A percentile compares a stretch with the other conserved stretches of the same genome.
These are phyloP conservation scores for Lysandra coridon DNA, from an alignment of 2,888 invertebrate genomes.

Conservation along the genomic window DNA sequence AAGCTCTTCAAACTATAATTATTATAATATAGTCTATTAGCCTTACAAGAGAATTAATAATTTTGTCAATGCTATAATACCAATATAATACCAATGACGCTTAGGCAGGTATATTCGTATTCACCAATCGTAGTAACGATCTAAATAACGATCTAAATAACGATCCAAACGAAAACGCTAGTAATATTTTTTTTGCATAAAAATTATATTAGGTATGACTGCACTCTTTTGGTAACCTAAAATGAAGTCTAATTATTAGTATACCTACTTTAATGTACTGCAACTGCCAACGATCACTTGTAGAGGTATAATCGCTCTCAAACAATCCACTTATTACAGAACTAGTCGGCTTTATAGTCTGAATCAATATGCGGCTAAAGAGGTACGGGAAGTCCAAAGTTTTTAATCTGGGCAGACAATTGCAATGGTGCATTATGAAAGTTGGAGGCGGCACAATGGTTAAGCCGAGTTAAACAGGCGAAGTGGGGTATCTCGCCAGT, in stretches of 20 bases:
- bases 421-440: slow-evolving; percentile 55
- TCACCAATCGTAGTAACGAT: no score
- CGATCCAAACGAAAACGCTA: no score
- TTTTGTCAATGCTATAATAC: no score
- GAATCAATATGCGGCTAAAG: slow-evolving; percentile 37
- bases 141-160: no score
- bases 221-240: not conserved
- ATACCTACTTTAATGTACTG: not conserved
- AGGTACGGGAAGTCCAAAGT: slow-evolving; percentile 44
- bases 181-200: no score
- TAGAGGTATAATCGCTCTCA: not conserved
- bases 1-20: no score
- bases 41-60: no score
- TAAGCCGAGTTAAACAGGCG: slow-evolving; percentile 57
- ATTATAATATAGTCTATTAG: no score
- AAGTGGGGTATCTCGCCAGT: slow-evolving; percentile 61
- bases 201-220: no score
- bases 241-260: not conserved
- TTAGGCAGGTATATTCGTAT: no score
- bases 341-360: slow-evolving; percentile 24
- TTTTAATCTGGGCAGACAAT: slow-evolving; percentile 45
- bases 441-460: slow-evolving; percentile 55
- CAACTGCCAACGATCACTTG: not conserved
- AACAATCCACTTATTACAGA: slow-evolving; percentile 14
- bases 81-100: no score